These are phyloP conservation scores for Apamea monoglypha DNA, from an alignment of 2,888 invertebrate species.

Conservation along the genomic window DNA sequence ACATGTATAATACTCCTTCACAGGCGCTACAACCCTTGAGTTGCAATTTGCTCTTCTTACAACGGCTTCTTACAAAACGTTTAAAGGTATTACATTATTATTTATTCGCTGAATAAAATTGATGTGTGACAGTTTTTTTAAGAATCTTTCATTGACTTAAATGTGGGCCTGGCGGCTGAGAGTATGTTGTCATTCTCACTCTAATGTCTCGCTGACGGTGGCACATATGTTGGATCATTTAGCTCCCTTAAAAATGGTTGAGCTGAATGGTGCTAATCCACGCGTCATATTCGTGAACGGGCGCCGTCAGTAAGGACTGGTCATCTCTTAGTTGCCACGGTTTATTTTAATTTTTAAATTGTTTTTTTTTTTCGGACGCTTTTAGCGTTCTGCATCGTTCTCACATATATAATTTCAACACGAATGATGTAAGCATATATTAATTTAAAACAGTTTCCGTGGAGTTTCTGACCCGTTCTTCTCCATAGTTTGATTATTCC, in stretches of 20 bases:
- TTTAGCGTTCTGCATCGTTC: neutral
- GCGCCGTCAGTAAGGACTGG: too few relatives aligned
- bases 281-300: neutral
- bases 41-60: neutral
- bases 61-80: too few relatives aligned
- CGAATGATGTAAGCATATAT: neutral
- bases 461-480: neutral
- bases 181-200: neutral
- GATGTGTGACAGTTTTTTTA: neutral
- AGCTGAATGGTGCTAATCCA: neutral
- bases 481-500: neutral
- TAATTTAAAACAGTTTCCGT: neutral
- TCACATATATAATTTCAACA: neutral
- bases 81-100: neutral
- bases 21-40: neutral
- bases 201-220: neutral
- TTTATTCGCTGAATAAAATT: neutral
- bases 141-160: neutral
- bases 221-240: neutral
- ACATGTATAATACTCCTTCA: neutral
- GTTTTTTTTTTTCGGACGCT: neutral
- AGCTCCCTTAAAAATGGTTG: neutral
- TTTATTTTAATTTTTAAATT: neutral
- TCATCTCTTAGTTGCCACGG: too few relatives aligned
- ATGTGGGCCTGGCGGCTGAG: neutral